These are phyloP conservation scores for Pentalonia nigronervosa DNA, from an alignment of 1,140 invertebrate species.

Conservation along the genomic window DNA sequence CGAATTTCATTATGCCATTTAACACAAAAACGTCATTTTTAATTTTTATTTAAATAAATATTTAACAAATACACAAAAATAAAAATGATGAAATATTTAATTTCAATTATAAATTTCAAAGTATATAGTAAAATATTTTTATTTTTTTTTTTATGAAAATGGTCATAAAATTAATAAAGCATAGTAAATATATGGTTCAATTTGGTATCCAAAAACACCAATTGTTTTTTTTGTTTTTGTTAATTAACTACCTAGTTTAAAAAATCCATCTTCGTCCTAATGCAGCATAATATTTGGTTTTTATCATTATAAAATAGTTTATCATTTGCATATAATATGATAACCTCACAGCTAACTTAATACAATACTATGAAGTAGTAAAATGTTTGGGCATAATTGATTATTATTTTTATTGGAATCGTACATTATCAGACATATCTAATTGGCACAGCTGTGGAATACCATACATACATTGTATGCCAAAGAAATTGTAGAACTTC, in stretches of 20 bases:
- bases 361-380: neutral
- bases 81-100: neutral
- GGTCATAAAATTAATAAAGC: neutral
- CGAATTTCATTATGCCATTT: neutral
- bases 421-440: too few species aligned
- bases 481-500: too few species aligned
- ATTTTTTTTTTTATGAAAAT: too few species aligned
- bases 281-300: neutral
- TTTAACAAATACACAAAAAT: neutral
- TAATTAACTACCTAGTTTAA: too few species aligned
- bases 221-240: neutral
- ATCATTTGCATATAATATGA: neutral
- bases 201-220: neutral
- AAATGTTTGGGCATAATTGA: neutral
- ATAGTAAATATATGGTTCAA: neutral
- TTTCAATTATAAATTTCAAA: neutral
- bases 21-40: neutral
- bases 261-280: neutral
- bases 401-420: neutral
- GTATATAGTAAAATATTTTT: neutral
- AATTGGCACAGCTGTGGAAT: neutral
- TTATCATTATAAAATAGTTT: neutral
- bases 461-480: neutral
- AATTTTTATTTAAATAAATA: neutral
- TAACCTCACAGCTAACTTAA: neutral